Percentiles rank a stretch among this genome's conserved stretches.
phyloP scores from a whole-genome alignment of 2,113 vertebrate species.

The Nycticebus coucang region DNA sequence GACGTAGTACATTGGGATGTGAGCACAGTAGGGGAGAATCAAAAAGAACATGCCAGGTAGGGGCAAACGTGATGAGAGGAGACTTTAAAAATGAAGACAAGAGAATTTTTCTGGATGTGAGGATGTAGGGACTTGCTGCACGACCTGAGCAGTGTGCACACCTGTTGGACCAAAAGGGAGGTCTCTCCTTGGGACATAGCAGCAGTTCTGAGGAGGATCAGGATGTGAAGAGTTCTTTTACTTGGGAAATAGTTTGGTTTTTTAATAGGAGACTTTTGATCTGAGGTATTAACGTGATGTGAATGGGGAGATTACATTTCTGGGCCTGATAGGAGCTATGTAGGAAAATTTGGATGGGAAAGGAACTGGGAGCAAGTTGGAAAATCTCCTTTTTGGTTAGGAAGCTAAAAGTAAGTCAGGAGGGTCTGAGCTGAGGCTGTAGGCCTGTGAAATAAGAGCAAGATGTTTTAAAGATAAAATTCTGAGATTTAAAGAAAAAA shows the following conservation, averaged over 20 bases:
- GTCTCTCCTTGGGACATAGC: background rate
- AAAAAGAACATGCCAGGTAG: rapidly evolving
- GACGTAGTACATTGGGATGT: no score
- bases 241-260: background rate
- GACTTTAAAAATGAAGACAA: background rate
- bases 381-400: background rate
- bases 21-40: background rate
- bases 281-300: background rate
- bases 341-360: background rate
- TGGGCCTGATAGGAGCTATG: rapidly evolving
- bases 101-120: rapidly evolving
- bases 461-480: background rate
- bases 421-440: background rate
- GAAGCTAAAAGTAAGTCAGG: background rate
- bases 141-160: no score
- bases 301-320: background rate
- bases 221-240: background rate
- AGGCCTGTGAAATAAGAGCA: background rate
- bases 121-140: background rate
- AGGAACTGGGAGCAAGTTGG: background rate
- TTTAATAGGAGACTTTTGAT: background rate
- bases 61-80: rapidly evolving
- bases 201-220: background rate
- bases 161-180: background rate
- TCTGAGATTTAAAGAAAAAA: background rate